Conservation (phyloP, 1,140 invertebrate species). For the Bombus picipes region DNA sequence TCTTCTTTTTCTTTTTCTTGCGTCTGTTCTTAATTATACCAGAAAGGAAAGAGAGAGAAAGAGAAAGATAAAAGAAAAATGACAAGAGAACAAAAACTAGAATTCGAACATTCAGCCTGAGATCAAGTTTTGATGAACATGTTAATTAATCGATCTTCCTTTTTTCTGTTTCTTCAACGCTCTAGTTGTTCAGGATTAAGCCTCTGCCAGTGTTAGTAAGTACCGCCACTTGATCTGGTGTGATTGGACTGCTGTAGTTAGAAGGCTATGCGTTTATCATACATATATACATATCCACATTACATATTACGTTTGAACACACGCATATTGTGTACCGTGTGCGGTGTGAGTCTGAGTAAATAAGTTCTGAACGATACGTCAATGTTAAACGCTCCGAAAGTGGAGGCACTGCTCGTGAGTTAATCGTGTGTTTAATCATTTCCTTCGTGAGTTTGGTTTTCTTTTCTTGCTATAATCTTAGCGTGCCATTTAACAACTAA, state of each 20-base stretch:
- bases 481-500: constrained; percentile 13
- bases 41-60: not conserved
- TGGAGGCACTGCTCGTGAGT: not conserved
- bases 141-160: constrained; percentile 83
- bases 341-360: constrained; percentile 51
- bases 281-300: constrained; percentile 49
- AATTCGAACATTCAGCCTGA: constrained; percentile 31
- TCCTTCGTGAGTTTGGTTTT: not conserved
- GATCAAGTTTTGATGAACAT: constrained; percentile 64
- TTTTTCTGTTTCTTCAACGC: constrained; percentile 86
- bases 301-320: constrained; percentile 39
- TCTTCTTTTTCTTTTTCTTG: constrained; percentile 18
- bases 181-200: constrained; percentile 98
- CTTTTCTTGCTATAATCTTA: not conserved
- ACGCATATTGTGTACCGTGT: constrained; percentile 33
- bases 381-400: not conserved
- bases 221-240: constrained; percentile 86
- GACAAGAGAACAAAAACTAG: constrained; percentile 17
- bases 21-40: constrained; percentile 36
- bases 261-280: constrained; percentile 81
- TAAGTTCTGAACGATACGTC: not conserved
- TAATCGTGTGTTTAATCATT: constrained; percentile 7
- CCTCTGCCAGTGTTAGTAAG: constrained; percentile 98
- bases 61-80: not conserved
- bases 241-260: constrained; percentile 84